phyloP scores from a whole-genome alignment of 2,113 vertebrate species.

The Megaleporinus macrocephalus region DNA sequence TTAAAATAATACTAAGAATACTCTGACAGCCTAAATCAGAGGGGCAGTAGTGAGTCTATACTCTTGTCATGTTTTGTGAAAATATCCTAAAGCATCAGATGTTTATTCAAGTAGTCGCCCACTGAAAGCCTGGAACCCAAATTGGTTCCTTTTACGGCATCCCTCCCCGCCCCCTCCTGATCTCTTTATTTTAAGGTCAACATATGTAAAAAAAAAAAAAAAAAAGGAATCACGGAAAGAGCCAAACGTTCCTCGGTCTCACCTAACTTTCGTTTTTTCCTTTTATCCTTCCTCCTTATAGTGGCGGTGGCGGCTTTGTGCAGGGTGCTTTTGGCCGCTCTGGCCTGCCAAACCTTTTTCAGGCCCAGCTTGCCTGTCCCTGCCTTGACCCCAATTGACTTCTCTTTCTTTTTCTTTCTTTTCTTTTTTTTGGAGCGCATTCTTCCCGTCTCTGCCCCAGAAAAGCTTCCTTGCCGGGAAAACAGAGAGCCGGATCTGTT shows the following conservation, averaged over 20 bases:
- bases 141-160: too few relatives aligned
- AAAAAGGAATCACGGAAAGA: neutral
- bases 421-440: constrained; percentile 86
- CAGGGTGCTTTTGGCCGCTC: constrained; percentile 80
- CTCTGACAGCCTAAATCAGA: too few relatives aligned
- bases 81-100: too few relatives aligned
- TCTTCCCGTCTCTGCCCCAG: constrained; percentile 72
- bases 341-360: constrained; percentile 76
- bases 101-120: too few relatives aligned
- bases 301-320: constrained; percentile 78
- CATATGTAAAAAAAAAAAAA: too few relatives aligned
- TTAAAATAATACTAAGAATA: too few relatives aligned
- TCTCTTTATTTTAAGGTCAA: too few relatives aligned
- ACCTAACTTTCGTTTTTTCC: constrained; percentile 91
- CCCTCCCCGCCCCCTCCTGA: too few relatives aligned
- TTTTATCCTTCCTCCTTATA: constrained; percentile 86
- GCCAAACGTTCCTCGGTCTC: constrained; percentile 51
- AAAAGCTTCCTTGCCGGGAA: constrained; percentile 57
- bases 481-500: constrained; percentile 42
- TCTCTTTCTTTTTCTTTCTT: constrained; percentile 88
- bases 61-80: too few relatives aligned
- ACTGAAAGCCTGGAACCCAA: too few relatives aligned
- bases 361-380: constrained; percentile 77
- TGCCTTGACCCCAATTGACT: constrained; percentile 78
- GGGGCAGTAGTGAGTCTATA: too few relatives aligned